A percentile compares a stretch with the other conserved stretches of the same genome.
These are phyloP conservation scores for Lampropteryx suffumata DNA, from an alignment of 2,888 invertebrate species.

Conservation along the genomic window DNA sequence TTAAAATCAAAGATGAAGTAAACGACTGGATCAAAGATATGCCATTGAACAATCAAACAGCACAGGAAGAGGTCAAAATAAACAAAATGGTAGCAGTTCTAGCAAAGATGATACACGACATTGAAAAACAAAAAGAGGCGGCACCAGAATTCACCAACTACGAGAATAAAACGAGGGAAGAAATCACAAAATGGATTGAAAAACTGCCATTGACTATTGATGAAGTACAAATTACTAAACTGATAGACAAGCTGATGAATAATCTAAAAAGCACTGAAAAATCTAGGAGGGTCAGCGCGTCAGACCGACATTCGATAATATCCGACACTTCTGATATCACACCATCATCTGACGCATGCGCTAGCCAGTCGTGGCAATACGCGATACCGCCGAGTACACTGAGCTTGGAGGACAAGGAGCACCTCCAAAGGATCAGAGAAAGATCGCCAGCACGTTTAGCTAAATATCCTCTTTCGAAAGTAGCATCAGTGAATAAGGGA, in stretches of 20 bases:
- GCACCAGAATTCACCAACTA: slow-evolving; percentile 25
- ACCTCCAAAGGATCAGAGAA: slow-evolving; percentile 46
- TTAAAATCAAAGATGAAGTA: slow-evolving; percentile 50
- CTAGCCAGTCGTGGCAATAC: background rate
- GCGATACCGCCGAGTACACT: slow-evolving; percentile 41
- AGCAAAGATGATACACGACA: slow-evolving; percentile 48
- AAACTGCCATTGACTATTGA: slow-evolving; percentile 43
- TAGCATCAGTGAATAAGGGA: no score
- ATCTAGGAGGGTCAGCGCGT: slow-evolving; percentile 38
- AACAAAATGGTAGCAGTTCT: slow-evolving; percentile 48
- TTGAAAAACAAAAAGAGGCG: slow-evolving; percentile 44
- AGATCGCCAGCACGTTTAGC: no score
- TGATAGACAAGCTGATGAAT: slow-evolving; percentile 40
- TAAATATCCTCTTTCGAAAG: no score
- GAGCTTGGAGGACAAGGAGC: slow-evolving; percentile 44
- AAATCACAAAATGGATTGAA: slow-evolving; percentile 48
- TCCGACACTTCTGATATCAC: background rate
- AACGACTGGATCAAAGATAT: slow-evolving; percentile 49
- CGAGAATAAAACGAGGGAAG: slow-evolving; percentile 37
- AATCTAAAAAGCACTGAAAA: slow-evolving; percentile 40
- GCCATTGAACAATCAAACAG: slow-evolving; percentile 39
- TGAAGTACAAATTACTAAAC: slow-evolving; percentile 26
- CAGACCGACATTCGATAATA: slow-evolving; percentile 25
- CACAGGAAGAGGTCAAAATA: slow-evolving; percentile 35
- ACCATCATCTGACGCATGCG: background rate